Base-by-base conservation (phyloP, 2,888 invertebrate species). In the Caenorhabditis sp. region DNA sequence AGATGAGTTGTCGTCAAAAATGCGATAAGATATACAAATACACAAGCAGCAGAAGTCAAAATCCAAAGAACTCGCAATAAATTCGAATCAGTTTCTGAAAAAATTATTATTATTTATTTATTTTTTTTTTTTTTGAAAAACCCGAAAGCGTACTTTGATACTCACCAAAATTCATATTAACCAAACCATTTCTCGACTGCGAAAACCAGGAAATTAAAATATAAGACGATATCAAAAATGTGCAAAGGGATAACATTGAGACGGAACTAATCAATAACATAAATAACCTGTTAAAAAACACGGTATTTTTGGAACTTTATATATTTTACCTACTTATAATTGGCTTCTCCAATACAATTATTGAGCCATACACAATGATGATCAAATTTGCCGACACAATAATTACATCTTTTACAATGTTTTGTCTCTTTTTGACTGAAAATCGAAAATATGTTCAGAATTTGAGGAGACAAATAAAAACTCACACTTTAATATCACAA, bases 351-450 rank as follows among this genome's bases (percentile, higher is more conserved):
- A 74, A 97, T 92, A 90, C 97, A 97, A 89, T 95, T 96, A 90
- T 97, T 97, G 82, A 97, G 91, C 97, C 97, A 97, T 91, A 95
- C 95, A 91, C 97, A 97, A 89, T 97, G 97, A 89, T 97, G 97
- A 89, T 97, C 97, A 89, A 97, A 97, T 69, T 92, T 91, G 17
- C 92, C 92, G 61, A 97, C 93, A 89, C 97, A 97, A 81, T 97
- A 97, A 91, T 97, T 97, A 90, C 97, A 97, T 81, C 94, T 92
- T 84, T 94, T 93, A 89, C 97, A 97, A 89, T 97, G 97, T 89
- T 97, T 97, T 7, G 89, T 89, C 66, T 83, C 86, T 26, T 84
- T 79, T 56, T 85, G 84, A 20, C 89, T 80, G 76, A 70, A 72
- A 62, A 36, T 56, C n/a, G 25, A 5, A 50, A 12, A n/a, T 54